Evolutionary conservation across 2,113 vertebrate genomes (phyloP).

Genomic region (Proterorhinus semilunaris): DNA sequence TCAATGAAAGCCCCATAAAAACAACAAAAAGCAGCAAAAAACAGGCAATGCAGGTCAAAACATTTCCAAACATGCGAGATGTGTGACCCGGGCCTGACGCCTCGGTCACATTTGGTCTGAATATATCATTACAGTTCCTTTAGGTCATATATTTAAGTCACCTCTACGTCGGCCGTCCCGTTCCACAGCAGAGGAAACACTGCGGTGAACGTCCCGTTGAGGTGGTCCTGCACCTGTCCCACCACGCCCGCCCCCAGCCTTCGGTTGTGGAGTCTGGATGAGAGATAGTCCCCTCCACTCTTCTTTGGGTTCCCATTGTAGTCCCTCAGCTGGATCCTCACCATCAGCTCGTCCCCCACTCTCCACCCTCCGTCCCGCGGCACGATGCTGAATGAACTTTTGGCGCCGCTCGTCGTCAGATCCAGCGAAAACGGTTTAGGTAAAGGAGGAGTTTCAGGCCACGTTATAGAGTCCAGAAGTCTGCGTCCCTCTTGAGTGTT

Average conservation of each 20-base stretch:
- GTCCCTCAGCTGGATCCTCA: conserved; percentile 80
- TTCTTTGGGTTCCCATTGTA: conserved; percentile 64
- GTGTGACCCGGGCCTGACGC: no score
- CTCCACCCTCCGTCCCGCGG: conserved; percentile 59
- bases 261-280: conserved; percentile 81
- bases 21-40: no score
- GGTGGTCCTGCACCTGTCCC: conserved; percentile 83
- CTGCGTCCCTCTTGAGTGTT: conserved; percentile 22
- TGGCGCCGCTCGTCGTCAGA: conserved; percentile 79
- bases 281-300: conserved; percentile 84
- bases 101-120: no score
- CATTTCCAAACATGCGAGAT: no score
- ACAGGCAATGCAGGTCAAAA: no score
- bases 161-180: conserved; percentile 80
- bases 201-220: conserved; percentile 84
- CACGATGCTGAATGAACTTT: conserved; percentile 83
- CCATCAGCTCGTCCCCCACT: conserved; percentile 62
- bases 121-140: no score
- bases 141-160: conserved; percentile 68
- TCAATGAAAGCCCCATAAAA: no score
- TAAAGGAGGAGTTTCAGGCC: no score
- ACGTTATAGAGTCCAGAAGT: no score
- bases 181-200: conserved; percentile 87
- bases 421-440: no score
- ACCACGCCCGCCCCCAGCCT: conserved; percentile 82